Base-by-base conservation (phyloP, 2,888 invertebrate genomes). In the Notodonta dromedarius region DNA sequence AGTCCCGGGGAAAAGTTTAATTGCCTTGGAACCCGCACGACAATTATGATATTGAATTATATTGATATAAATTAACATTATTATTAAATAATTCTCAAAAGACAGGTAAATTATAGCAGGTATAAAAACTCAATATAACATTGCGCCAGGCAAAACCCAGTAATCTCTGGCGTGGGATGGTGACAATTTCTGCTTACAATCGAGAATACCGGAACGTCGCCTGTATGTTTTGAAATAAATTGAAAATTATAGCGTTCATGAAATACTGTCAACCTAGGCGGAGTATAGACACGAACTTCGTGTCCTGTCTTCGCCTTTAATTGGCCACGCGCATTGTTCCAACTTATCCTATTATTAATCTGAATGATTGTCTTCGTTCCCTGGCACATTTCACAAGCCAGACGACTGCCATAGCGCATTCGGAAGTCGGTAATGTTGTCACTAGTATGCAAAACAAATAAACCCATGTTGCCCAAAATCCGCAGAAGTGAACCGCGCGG, bases 311-410 rank as follows among this genome's bases (percentile, higher is more conserved):
- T 74, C 79, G 80, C 78, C 78, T 85, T 84, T 90, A 90, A 90
- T 91, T 90, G 88, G 87, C 83, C 73, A 78, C 82, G 79, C 74
- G 83, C 79, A 84, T 85, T 85, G 86, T 87, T 84, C 76, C 80
- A 77, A 76, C 74, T 74, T 77, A 76, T 78, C 82, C 79, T 77
- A 82, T 80, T 84, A 79, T 80, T 79, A 83, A 77, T 76, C 76
- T 73, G 67, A 73, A 59, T 73, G 77, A 75, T 77, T 75, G 73
- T 83, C 68, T 71, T 74, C 70, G 71, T 77, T 66, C 71, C 67
- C 66, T 52, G 57, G 71, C 74, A 77, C 76, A 83, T 85, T 87
- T 80, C 74, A 79, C 68, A 71, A 67, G 71, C 67, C 82, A 78
- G 82, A 69, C 80, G 82, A 83, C 76, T 62, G 70, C 39, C 59